These are phyloP conservation scores for Seira musarum DNA, from an alignment of 2,888 invertebrate species.

Conservation along the genomic window DNA sequence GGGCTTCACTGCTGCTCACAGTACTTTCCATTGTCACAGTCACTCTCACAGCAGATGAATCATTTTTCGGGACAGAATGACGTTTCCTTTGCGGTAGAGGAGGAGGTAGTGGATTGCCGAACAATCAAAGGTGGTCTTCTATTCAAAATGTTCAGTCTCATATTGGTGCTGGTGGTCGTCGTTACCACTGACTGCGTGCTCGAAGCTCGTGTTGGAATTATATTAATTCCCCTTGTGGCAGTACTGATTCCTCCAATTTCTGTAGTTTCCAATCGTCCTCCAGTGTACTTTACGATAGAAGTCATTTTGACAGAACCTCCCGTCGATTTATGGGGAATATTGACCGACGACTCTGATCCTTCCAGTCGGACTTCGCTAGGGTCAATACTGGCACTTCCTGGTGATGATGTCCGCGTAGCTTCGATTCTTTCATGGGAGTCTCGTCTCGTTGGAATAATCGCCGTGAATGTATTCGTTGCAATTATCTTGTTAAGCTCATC, in stretches of 20 bases:
- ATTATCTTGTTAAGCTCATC: slow-evolving; percentile 71
- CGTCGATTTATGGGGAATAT: slow-evolving; percentile 24
- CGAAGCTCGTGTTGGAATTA: slow-evolving; percentile 48
- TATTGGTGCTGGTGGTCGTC: slow-evolving; percentile 11
- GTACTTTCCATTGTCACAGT: slow-evolving; percentile 56
- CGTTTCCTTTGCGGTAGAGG: slow-evolving; percentile 29
- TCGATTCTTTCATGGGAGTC: not conserved
- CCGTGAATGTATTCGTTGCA: slow-evolving; percentile 70
- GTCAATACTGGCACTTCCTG: not conserved
- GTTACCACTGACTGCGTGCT: slow-evolving; percentile 9
- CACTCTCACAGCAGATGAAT: slow-evolving; percentile 32
- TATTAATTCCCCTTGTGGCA: slow-evolving; percentile 36
- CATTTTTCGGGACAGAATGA: slow-evolving; percentile 12
- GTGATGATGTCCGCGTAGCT: slow-evolving; percentile 29
- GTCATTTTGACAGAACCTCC: slow-evolving; percentile 45
- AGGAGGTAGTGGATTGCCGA: slow-evolving; percentile 28
- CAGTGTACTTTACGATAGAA: slow-evolving; percentile 66
- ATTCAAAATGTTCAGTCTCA: slow-evolving; percentile 6
- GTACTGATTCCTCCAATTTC: slow-evolving; percentile 42
- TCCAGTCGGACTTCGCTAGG: slow-evolving; percentile 51
- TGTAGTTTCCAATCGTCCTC: slow-evolving; percentile 63
- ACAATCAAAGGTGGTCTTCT: slow-evolving; percentile 47
- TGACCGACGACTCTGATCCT: slow-evolving; percentile 55
- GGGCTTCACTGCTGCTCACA: slow-evolving; percentile 37
- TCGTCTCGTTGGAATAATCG: slow-evolving; percentile 60